Base-by-base conservation (phyloP, 2,113 vertebrate genomes). In the Anser brachyrhynchus region DNA sequence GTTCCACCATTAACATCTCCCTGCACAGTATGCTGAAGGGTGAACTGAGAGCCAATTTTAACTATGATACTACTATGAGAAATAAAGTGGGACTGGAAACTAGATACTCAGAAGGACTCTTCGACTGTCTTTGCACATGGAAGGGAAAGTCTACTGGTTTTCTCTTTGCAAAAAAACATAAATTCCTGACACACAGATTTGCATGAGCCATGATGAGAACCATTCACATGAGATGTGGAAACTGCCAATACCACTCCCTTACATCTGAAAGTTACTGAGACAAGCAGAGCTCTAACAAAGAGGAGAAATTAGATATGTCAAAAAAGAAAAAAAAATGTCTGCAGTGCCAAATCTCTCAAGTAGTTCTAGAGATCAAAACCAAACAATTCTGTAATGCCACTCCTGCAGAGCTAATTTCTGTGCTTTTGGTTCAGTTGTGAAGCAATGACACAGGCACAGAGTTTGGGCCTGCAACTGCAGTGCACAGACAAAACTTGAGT, bases 371-470 rank as follows among this genome's bases (percentile, higher is more conserved):
- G 14, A 78, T 10, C 12, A 37, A 57, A 23, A 57, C 31, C 31
- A 74, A 69, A 73, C 6, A 66, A 29, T 12, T 54, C 44, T 66
- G 54, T 29, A 26, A 57, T 44, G 17, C 10, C 9, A 20, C 23
- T 80, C 65, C 44, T 54, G 29, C 22, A 46, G 18, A 31, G 20
- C 0, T 0, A 52, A 39, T 70, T 57, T 62, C 22, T 71, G 1
- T 49, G 31, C 22, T 61, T 7, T 49, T 71, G 22, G 41, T 39
- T 87, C 31, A 84, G 35, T 7, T 71, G 52, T 4, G 1, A 90
- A 82, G 39, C 20, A 28, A 54, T 17, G 58, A 79, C 62, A 51
- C 21, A 90, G 46, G 44, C 92, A 70, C 21, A 74, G 23, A 33
- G 2, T 43, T 14, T 8, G 33, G 21, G 41, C 17, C 55, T 65